phyloP scores from a whole-genome alignment of 2,888 invertebrate genomes.

The Bruchidius siliquastri region DNA sequence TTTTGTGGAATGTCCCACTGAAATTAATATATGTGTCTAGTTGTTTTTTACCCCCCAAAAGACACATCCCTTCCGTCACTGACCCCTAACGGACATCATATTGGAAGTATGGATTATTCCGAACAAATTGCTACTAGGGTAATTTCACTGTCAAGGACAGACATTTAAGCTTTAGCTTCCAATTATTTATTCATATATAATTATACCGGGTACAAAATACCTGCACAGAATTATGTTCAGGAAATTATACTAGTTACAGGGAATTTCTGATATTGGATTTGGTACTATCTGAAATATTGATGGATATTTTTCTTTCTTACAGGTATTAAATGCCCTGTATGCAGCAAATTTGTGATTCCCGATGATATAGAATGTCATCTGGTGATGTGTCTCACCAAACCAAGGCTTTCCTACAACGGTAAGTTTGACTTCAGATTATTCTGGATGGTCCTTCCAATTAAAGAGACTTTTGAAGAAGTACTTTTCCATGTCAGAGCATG shows the following conservation, averaged over 20 bases:
- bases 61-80: too few relatives aligned
- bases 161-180: not conserved
- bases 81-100: not conserved
- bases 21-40: too few relatives aligned
- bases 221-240: too few relatives aligned
- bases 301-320: constrained; percentile 46
- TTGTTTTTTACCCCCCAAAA: too few relatives aligned
- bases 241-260: too few relatives aligned
- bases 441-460: too few relatives aligned
- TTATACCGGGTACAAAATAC: not conserved
- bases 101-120: not conserved
- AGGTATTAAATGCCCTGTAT: constrained; percentile 99
- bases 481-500: too few relatives aligned
- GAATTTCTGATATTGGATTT: too few relatives aligned
- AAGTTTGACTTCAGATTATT: constrained; percentile 40
- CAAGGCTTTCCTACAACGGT: constrained; percentile 98
- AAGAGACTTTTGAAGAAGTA: too few relatives aligned
- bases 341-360: constrained; percentile 96
- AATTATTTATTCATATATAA: not conserved
- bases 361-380: constrained; percentile 99
- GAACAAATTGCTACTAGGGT: not conserved
- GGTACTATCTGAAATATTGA: not conserved
- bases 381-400: constrained; percentile 99
- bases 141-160: not conserved
- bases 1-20: too few relatives aligned